Base-by-base conservation (phyloP, 2,888 invertebrate genomes). In the Odontocerum albicorne region DNA sequence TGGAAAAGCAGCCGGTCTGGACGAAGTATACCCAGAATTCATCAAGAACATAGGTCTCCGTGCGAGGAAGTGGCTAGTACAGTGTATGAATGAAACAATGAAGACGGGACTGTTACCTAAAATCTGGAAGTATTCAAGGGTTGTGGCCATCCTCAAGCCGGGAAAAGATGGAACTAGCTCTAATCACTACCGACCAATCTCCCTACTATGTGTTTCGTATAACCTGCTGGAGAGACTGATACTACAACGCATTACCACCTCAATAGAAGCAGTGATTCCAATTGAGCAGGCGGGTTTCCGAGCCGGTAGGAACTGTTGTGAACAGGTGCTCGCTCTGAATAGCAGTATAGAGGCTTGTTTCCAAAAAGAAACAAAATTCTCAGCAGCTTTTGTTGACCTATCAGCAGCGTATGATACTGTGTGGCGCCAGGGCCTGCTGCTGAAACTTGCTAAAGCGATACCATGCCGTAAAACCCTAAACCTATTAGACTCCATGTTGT, bases 231-330 rank as follows among this genome's bases (percentile, higher is more conserved):
- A 38, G 38, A 38, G 38, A 38, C 38, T 38, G 16, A 38, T 16
- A 16, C 38, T 38, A 7, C 38, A 38, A 13, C 38, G 38, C 6
- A 38, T 38, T 38, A 16, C 38, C 38, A 38, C 38, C 38, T 38
- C 38, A 38, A 38, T 38, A 38, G 38, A 38, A 4, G 15, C 38
- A 38, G 38, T 38, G 38, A 38, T 38, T 38, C 38, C 38, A 16
- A 38, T 38, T 38, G 38, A 38, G 17, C 38, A 38, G 17, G 38
- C 38, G 17, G 38, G 38, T n/a, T 12, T 16, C 17, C 38, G 38
- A n/a, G n/a, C n/a, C n/a, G n/a, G n/a, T n/a, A n/a, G n/a, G n/a
- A n/a, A n/a, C n/a, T n/a, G n/a, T n/a, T n/a, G n/a, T n/a, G n/a
- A n/a, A n/a, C n/a, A n/a, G n/a, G n/a, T n/a, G n/a, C n/a, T n/a